Base-by-base conservation (phyloP, 2,113 vertebrate species). In the Vicugna pacos region DNA sequence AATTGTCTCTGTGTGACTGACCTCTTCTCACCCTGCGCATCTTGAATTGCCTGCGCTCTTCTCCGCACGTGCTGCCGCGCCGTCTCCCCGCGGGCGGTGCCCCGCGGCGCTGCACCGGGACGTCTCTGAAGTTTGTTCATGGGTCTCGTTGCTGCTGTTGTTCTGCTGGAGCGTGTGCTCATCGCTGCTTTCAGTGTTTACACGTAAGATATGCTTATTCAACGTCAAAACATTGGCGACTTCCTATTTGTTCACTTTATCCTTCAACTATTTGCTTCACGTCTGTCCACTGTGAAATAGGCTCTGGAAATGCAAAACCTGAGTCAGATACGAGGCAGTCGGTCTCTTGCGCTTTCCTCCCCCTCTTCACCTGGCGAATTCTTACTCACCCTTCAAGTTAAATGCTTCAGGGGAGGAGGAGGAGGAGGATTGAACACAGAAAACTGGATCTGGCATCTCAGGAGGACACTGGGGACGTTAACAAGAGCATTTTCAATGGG, bases 211-310 rank as follows among this genome's bases (percentile, higher is more conserved):
- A 88, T 76, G n/a, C 11, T 94, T 85, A 91, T 81, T 72, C 35
- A 95, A 81, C 8, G 58, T 88, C 30, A 86, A 38, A 92, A 86
- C 87, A 80, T 32, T 70, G n/a, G 86, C 89, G 48, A 94, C 80
- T 86, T 42, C 82, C 76, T 85, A 46, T 60, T 87, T 88, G 28
- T 52, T 94, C 52, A 84, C 95, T 81, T 96, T 83, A 80, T 84
- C 38, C 80, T 65, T 93, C 72, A 93, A 32, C 32, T 65, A 64
- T 75, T 93, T 97, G 42, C 86, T 97, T 94, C 48, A 69, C 4
- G 28, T 80, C 42, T 54, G 62, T 75, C 26, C 30, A 46, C 50
- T 28, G 42, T 83, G 22, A 50, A 56, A 26, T 11, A 56, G 20
- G 12, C 79, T 94, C 91, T 91, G 50, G 64, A 75, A 90, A 79